Evolutionary conservation across 2,888 invertebrate species (phyloP), one percentile per base, ranked within the genome.

Genomic region (Papilio elwesi): DNA sequence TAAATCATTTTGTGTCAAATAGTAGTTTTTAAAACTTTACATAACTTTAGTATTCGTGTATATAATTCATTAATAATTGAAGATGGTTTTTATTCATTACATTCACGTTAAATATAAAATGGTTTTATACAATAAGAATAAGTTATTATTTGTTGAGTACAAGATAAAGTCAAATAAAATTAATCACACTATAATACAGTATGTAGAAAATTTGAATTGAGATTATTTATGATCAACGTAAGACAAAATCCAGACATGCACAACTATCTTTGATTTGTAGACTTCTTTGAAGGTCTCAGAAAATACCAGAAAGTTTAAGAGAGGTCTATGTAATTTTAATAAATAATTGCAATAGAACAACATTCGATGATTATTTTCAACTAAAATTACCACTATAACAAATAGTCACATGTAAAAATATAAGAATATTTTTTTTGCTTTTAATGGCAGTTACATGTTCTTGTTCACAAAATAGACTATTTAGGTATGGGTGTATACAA

Each of bases 351-450:
- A 43, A 43, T 43, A 62, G 9, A 47, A 48, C 15, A n/a, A 51
- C n/a, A 49, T 57, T 36, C 16, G 10, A 57, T 49, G 48, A 59
- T 49, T 38, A 62, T 57, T 57, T 68, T 26, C 51, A 36, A 68
- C 7, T 36, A 49, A 68, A 59, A 59, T 49, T 47, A 68, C 49
- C 11, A 47, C n/a, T 49, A 51, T 15, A 68, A 51, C 38, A 68
- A 49, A 59, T 9, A 59, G 38, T 68, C 64, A 13, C 38, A n/a
- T 51, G 62, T 62, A 69, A 69, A 69, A 68, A 62, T 49, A 68
- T 68, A 68, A 15, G 47, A 66, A 66, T 38, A 66, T 51, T 49
- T 15, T 8, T 59, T 68, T 68, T 59, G 38, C 15, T 36, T 59
- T 59, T 38, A 49, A 49, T 47, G 9, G 38, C 59, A 43, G 43